Base-by-base conservation (phyloP, 37 sponge, comb jelly and placozoan genomes). In the Halisarca cf. caerulea region DNA sequence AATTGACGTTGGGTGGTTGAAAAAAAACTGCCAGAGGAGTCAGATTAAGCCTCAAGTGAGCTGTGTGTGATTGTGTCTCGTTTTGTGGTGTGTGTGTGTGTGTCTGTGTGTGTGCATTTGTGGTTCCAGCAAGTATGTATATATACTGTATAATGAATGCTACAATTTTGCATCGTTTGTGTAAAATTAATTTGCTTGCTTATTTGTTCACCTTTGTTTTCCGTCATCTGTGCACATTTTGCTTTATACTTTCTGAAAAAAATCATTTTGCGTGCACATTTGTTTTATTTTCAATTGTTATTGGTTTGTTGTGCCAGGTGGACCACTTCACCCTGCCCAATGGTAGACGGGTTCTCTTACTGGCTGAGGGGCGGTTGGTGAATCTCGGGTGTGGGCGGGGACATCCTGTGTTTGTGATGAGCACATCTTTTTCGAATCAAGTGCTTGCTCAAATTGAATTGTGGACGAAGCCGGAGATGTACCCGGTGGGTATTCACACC, bases 41-140 rank as follows among this genome's bases (percentile, higher is more conserved):
- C 34, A 69, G 20, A 60, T 89, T 60, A 89, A 89, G 34, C 90
- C 90, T 42, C 90, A 89, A 86, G 90, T 85, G 58, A 68, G 69
- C 2, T 32, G n/a, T n/a, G n/a, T n/a, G n/a, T n/a, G n/a, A n/a
- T n/a, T n/a, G n/a, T n/a, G n/a, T n/a, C n/a, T n/a, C n/a, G n/a
- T n/a, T n/a, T n/a, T n/a, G n/a, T n/a, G n/a, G n/a, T n/a, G n/a
- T n/a, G n/a, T n/a, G n/a, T n/a, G n/a, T n/a, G n/a, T n/a, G n/a
- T n/a, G n/a, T n/a, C n/a, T n/a, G n/a, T n/a, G n/a, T n/a, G n/a
- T n/a, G n/a, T n/a, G n/a, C n/a, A n/a, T n/a, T n/a, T n/a, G n/a
- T n/a, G n/a, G n/a, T n/a, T n/a, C n/a, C n/a, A n/a, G n/a, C n/a
- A n/a, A n/a, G n/a, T n/a, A n/a, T n/a, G n/a, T n/a, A n/a, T n/a